Evolutionary conservation across 1,140 invertebrate genomes (phyloP).

Genomic region (Eriosoma lanigerum): DNA sequence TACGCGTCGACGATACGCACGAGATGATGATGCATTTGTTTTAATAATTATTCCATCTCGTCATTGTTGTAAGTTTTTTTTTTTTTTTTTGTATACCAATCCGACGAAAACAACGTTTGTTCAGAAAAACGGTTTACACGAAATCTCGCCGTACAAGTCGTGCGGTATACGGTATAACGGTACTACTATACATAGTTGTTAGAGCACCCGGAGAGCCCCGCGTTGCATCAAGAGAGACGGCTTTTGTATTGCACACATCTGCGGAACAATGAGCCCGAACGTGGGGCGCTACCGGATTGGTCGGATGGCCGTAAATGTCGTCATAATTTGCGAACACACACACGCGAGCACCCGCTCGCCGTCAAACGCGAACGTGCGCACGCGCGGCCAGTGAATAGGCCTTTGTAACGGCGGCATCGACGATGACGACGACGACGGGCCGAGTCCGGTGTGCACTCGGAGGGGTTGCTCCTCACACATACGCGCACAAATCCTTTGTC

Average conservation of each 20-base stretch:
- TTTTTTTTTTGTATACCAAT: not conserved
- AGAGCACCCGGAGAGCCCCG: not conserved
- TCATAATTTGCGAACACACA: conserved; percentile 40
- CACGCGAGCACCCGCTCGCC: not conserved
- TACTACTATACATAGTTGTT: no score
- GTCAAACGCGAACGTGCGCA: no score
- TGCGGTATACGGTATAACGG: no score
- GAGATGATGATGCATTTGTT: no score
- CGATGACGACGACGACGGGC: not conserved
- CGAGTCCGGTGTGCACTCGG: not conserved
- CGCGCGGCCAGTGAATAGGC: not conserved
- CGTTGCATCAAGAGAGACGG: not conserved
- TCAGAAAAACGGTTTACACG: not conserved
- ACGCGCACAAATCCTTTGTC: conserved; percentile 25
- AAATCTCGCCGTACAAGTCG: not conserved
- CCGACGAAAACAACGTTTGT: conserved; percentile 9
- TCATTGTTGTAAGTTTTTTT: no score
- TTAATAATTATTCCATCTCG: no score
- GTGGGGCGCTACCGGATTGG: conserved; percentile 30
- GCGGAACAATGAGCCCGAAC: conserved; percentile 43
- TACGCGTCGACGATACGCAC: no score
- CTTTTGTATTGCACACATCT: conserved; percentile 31
- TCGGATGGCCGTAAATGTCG: conserved; percentile 46
- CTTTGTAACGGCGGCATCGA: conserved; percentile 43
- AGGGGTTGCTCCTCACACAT: not conserved